Evolutionary conservation across 2,797 vertebrate genomes (phyloP), one percentile per base, ranked within the genome.

Genomic region (Brachymystax lenok): DNA sequence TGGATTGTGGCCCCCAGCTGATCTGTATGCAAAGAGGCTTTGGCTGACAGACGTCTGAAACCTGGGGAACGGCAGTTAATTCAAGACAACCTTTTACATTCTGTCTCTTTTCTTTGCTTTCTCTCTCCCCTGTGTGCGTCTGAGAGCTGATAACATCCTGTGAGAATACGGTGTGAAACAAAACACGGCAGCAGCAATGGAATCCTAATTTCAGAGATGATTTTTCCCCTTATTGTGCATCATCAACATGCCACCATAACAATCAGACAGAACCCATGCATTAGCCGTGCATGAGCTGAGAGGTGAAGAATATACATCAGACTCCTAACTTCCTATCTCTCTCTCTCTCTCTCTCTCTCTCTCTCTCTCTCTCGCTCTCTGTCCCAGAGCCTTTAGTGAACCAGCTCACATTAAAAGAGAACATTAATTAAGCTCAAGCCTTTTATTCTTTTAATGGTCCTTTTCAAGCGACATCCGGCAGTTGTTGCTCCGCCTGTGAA

Each of bases 11-110:
- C 69, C 76, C 81, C 4, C 66, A 75, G 64, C 84, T 90, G 90
- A 90, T 92, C 89, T 86, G 87, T 88, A 92, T 92, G 91, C 90
- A 90, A 91, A 92, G 88, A 89, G 83, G 84, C 87, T 90, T 91
- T 91, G 79, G 81, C 86, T 81, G 80, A 51, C 71, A 85, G 82
- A 86, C 74, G 61, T 81, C 83, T 88, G 78, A 84, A 85, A 84
- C 78, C n/a, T 14, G 77, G 83, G 71, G 79, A 74, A 81, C 80
- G 64, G 24, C 75, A 77, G 76, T 79, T 83, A 86, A 90, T 91
- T 88, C 7, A 12, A 87, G 81, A 83, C 83, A 83, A 80, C 83
- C 84, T 88, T 88, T 85, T 85, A 82, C 79, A 75, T 88, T 80
- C 76, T 21, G 74, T 69, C 78, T 87, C 74, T 84, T 67, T 79